phyloP scores from a whole-genome alignment of 2,113 vertebrate genomes.

The Notiomystis cincta region DNA sequence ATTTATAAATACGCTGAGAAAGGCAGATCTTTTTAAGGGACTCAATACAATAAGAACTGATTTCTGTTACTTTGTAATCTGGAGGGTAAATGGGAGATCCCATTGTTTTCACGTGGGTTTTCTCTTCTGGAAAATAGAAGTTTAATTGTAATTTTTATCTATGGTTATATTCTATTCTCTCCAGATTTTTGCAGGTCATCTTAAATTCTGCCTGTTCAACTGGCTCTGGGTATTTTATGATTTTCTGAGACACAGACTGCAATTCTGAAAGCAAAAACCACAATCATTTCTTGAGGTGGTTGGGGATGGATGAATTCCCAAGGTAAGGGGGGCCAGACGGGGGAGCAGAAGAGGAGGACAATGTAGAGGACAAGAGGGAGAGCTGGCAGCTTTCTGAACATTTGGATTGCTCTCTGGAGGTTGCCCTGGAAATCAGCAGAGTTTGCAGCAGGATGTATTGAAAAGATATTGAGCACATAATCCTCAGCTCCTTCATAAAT shows the following conservation, averaged over 20 bases:
- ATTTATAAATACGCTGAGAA: slow-evolving; percentile 54
- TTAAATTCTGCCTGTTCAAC: not conserved
- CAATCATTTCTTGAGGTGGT: not conserved
- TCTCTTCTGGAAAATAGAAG: not conserved
- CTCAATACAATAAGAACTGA: slow-evolving; percentile 25
- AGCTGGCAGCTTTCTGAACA: not conserved
- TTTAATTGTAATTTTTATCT: slow-evolving; percentile 18
- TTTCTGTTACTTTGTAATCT: slow-evolving; percentile 10
- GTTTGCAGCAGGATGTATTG: not conserved
- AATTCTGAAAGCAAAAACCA: not conserved
- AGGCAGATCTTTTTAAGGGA: slow-evolving; percentile 22
- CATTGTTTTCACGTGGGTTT: not conserved
- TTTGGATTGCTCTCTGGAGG: not conserved
- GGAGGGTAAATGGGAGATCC: not conserved
- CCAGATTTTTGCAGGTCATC: not conserved
- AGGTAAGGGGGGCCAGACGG: not conserved
- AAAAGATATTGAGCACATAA: slow-evolving; percentile 21
- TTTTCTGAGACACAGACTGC: not conserved
- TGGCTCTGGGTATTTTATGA: not conserved
- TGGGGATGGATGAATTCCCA: not conserved
- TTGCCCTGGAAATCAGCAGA: not conserved
- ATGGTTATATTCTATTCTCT: not conserved
- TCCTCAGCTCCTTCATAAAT: slow-evolving; percentile 11
- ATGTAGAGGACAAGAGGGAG: not conserved
- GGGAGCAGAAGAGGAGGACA: not conserved